Conservation (phyloP, 1,140 invertebrate species). For the Bombus turneri region DNA sequence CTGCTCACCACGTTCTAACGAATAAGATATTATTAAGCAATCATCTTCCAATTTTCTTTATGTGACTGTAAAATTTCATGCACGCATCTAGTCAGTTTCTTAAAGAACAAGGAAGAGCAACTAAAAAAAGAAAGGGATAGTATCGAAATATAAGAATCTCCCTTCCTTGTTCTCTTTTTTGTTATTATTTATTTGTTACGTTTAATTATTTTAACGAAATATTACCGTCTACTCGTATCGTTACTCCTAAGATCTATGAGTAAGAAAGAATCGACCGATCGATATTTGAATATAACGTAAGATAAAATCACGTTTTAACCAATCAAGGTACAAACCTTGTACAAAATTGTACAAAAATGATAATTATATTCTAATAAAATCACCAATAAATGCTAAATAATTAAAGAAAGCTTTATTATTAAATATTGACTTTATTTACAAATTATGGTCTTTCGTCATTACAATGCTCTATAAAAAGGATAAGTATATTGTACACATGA, state of each 20-base stretch:
- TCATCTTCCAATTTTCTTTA: conserved; percentile 73
- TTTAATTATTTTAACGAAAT: conserved; percentile 69
- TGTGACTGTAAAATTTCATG: conserved; percentile 48
- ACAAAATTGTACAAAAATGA: conserved; percentile 65
- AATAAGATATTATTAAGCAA: conserved; percentile 60
- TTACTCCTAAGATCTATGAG: neutral
- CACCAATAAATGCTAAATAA: conserved; percentile 62
- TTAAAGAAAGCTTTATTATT: conserved; percentile 69
- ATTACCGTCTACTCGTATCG: neutral
- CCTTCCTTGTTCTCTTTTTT: conserved; percentile 74
- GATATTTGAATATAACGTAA: conserved; percentile 48
- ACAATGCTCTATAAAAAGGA: conserved; percentile 64
- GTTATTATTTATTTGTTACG: conserved; percentile 80
- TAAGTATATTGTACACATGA: conserved; percentile 68
- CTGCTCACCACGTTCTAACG: conserved; percentile 85
- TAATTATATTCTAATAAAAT: conserved; percentile 63
- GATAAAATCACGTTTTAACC: conserved; percentile 28
- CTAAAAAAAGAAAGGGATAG: conserved; percentile 11
- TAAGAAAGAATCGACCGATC: neutral
- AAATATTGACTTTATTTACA: conserved; percentile 80
- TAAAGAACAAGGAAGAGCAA: conserved; percentile 31
- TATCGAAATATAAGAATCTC: conserved; percentile 57
- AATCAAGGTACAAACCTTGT: conserved; percentile 51
- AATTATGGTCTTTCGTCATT: conserved; percentile 65
- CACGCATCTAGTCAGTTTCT: conserved; percentile 55